Evolutionary conservation across 2,113 vertebrate species (phyloP), one percentile per base, ranked within the genome.

Genomic region (Hippocampus guttulatus): DNA sequence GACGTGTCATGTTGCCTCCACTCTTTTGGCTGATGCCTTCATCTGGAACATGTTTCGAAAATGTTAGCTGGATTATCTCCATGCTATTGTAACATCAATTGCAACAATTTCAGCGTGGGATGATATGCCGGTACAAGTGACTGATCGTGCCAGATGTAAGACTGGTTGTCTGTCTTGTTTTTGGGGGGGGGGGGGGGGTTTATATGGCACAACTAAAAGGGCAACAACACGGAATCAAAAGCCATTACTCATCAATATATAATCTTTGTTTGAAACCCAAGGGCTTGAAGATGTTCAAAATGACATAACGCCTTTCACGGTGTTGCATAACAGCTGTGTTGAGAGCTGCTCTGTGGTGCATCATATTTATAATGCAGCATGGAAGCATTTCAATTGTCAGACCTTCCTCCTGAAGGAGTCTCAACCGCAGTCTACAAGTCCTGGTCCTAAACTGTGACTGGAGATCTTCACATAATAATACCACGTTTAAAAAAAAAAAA

Each of bases 261-360:
- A 65, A 70, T 79, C 38, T 43, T 3, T 73, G 52, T 66, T 55
- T 25, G n/a, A 25, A 68, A 61, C 68, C 57, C 68, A 60, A 69
- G 69, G 80, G 69, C 62, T 47, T 58, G 68, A 58, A 67, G 67
- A 68, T 62, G 64, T 72, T 78, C 69, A 69, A 67, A 74, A 71
- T 74, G 77, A 82, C 70, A 80, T 79, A 75, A 81, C 72, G 72
- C 68, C 74, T 75, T 78, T 85, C 63, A 27, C 5, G 52, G 41
- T 73, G 63, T 84, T 81, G 75, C 49, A 70, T 76, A 81, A 83
- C 58, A 67, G 20, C 52, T 68, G 54, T 73, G 77, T 54, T 63
- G 75, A 73, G 74, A 65, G 76, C 61, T 70, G 47, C 23, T 69
- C 61, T 62, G 77, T 69, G 69, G 38, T 75, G 47, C 10, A 23